phyloP scores from a whole-genome alignment of 1,140 invertebrate species.

The Zaprionus gabonicus region DNA sequence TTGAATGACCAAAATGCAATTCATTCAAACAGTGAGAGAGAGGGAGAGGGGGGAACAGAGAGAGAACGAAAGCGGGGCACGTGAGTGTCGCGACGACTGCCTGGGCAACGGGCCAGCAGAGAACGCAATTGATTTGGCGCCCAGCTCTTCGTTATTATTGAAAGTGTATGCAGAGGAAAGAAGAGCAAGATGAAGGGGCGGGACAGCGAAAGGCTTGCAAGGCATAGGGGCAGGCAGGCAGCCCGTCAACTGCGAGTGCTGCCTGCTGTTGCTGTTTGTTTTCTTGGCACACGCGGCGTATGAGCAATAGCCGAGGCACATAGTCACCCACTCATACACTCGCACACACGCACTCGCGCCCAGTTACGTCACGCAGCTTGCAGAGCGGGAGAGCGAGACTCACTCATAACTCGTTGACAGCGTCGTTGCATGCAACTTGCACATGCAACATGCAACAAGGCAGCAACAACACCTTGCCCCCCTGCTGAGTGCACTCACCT shows the following conservation, averaged over 20 bases:
- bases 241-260: neutral
- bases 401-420: constrained; percentile 39
- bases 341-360: constrained; percentile 17
- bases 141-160: constrained; percentile 31
- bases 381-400: constrained; percentile 19
- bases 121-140: constrained; percentile 37
- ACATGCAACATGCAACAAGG: constrained; percentile 37
- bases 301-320: constrained; percentile 61
- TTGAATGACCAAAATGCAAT: constrained; percentile 54
- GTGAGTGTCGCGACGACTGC: constrained; percentile 61
- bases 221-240: neutral
- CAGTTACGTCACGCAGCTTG: constrained; percentile 65
- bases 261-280: constrained; percentile 45
- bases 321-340: constrained; percentile 25
- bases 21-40: neutral
- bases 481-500: constrained; percentile 68
- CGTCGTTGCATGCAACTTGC: constrained; percentile 46
- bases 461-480: neutral
- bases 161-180: constrained; percentile 21
- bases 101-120: constrained; percentile 54
- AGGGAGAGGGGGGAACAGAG: too few relatives aligned
- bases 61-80: constrained; percentile 32
- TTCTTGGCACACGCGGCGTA: constrained; percentile 67
- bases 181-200: too few relatives aligned
- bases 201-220: too few relatives aligned